These are phyloP conservation scores for Callimico goeldii DNA, from an alignment of 2,797 vertebrate species.

Conservation along the genomic window DNA sequence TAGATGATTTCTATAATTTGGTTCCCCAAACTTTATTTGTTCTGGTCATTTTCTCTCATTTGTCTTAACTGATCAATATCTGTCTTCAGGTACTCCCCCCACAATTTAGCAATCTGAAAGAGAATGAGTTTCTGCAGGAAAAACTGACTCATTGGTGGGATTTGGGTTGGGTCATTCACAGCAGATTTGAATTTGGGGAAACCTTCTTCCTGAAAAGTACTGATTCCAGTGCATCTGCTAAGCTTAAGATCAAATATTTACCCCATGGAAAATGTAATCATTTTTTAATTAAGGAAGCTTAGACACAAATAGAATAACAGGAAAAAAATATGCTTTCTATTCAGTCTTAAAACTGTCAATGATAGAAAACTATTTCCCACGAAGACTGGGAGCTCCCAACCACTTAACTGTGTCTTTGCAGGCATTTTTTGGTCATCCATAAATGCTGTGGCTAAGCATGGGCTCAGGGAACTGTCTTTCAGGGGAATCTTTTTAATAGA, in stretches of 20 bases:
- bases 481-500: neutral
- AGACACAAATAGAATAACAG: conserved; percentile 56
- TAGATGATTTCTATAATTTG: conserved; percentile 12
- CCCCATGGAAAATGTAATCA: conserved; percentile 30
- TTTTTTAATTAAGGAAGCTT: conserved; percentile 61
- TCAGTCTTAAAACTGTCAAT: neutral
- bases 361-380: neutral
- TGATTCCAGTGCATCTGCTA: neutral
- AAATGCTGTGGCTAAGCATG: neutral
- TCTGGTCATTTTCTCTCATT: conserved; percentile 54
- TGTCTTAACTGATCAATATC: conserved; percentile 54
- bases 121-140: conserved; percentile 33
- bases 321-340: conserved; percentile 37
- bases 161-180: neutral
- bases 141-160: neutral
- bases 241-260: conserved; percentile 56
- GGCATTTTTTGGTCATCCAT: neutral
- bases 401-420: neutral
- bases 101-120: neutral
- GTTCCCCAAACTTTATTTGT: conserved; percentile 59
- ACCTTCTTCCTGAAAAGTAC: neutral
- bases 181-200: neutral
- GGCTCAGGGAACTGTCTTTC: neutral
- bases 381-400: neutral
- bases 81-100: conserved; percentile 35